Evolutionary conservation across 2,888 invertebrate species (phyloP).

Genomic region (Scotopteryx bipunctaria): DNA sequence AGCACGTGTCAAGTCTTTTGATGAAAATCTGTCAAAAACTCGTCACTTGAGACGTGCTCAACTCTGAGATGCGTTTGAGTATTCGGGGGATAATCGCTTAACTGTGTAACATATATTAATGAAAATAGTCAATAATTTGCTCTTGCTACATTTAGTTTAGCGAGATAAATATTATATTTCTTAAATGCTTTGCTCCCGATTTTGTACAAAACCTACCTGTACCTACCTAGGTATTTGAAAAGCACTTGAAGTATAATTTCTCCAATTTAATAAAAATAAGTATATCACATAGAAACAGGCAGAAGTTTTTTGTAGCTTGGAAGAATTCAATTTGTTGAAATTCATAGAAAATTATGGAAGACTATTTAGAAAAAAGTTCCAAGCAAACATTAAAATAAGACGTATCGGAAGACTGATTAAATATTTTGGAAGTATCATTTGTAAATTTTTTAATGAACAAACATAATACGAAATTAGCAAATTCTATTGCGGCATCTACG

Average conservation of each 20-base stretch:
- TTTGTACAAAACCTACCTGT: constrained; percentile 14
- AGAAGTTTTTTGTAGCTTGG: too few species aligned
- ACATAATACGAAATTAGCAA: neutral
- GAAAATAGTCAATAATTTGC: constrained; percentile 1
- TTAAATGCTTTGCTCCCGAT: constrained; percentile 23
- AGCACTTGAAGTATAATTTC: too few species aligned
- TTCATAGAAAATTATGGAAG: constrained; percentile 3
- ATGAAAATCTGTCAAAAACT: too few species aligned
- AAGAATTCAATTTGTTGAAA: too few species aligned
- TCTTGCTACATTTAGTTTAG: neutral
- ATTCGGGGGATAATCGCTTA: too few species aligned
- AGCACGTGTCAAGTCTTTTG: too few species aligned
- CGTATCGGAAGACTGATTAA: neutral
- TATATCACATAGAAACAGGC: too few species aligned
- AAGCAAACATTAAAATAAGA: neutral
- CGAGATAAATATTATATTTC: neutral
- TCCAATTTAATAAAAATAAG: too few species aligned
- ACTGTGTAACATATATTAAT: neutral
- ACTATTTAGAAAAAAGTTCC: neutral
- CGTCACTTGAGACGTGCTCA: too few species aligned
- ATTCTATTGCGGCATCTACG: too few species aligned
- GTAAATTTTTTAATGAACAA: neutral
- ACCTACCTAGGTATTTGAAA: too few species aligned
- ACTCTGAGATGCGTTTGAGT: too few species aligned
- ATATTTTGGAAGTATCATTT: neutral